phyloP scores from a whole-genome alignment of 2,113 vertebrate species.

The Mastomys natalensis region DNA sequence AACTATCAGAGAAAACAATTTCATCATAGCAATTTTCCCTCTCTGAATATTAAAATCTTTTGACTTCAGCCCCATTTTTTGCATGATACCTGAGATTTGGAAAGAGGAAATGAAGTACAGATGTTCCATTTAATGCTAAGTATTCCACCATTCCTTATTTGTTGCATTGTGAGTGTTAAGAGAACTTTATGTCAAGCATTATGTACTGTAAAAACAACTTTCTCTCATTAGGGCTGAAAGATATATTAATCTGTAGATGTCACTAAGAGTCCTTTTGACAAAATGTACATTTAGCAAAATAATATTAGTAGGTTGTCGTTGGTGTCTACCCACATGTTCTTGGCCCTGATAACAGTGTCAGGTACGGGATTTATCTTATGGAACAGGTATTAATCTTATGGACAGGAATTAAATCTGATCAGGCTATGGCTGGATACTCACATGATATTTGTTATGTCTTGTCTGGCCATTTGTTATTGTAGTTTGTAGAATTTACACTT shows the following conservation, averaged over 20 bases:
- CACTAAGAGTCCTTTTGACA: not conserved
- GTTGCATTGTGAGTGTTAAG: not conserved
- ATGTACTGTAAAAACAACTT: not conserved
- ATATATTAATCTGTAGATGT: not conserved
- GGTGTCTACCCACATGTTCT: not conserved
- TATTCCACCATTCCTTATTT: not conserved
- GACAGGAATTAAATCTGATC: not conserved
- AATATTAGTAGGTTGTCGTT: not conserved
- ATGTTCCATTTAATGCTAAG: not conserved
- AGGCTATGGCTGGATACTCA: not conserved
- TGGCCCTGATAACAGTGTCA: not conserved
- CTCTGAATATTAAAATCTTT: not conserved
- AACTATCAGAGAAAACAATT: not conserved
- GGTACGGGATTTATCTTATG: not conserved
- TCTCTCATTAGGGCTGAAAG: not conserved
- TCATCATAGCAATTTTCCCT: not conserved
- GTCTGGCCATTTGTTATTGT: not conserved
- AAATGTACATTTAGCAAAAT: not conserved
- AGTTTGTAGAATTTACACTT: not conserved
- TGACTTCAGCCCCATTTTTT: not conserved
- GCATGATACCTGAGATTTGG: not conserved
- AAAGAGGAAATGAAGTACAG: not conserved
- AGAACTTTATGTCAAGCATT: not conserved
- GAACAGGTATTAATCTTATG: not conserved
- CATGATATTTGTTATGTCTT: not conserved